Conservation (phyloP, 2,888 invertebrate species). For the Chrysina gloriosa region DNA sequence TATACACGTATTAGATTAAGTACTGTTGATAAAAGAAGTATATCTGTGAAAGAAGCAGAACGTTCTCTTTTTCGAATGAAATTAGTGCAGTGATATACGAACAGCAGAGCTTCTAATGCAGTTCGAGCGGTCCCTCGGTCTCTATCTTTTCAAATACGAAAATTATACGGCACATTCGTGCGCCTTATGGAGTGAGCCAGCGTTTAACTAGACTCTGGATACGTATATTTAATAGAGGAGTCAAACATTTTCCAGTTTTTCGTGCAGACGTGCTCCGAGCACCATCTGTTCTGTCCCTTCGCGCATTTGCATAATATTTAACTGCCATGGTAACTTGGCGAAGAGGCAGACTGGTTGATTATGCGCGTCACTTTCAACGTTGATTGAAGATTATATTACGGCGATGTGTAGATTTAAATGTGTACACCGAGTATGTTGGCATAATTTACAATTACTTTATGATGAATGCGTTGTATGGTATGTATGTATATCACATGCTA, state of each 20-base stretch:
- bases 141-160: conserved; percentile 41
- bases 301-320: conserved; percentile 60
- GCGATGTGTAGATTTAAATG: conserved; percentile 54
- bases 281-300: conserved; percentile 54
- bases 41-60: background rate
- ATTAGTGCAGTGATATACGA: conserved; percentile 12
- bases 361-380: conserved; percentile 59
- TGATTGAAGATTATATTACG: conserved; percentile 60
- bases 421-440: conserved; percentile 10
- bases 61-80: background rate
- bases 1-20: background rate
- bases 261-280: conserved; percentile 46
- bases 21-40: background rate
- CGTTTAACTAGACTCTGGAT: conserved; percentile 50
- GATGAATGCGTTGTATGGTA: too few relatives aligned
- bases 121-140: background rate
- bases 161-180: conserved; percentile 47
- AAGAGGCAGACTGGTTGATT: conserved; percentile 51
- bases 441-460: background rate
- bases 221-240: conserved; percentile 54
- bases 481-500: background rate
- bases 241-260: conserved; percentile 50
- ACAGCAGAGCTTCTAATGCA: conserved; percentile 9
- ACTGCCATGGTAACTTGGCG: conserved; percentile 59
- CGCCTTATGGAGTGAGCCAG: conserved; percentile 42